A percentile compares a stretch with the other conserved stretches of the same genome.
Evolutionary conservation across 2,888 invertebrate genomes (phyloP).

Genomic region (Drosophila birchii): DNA sequence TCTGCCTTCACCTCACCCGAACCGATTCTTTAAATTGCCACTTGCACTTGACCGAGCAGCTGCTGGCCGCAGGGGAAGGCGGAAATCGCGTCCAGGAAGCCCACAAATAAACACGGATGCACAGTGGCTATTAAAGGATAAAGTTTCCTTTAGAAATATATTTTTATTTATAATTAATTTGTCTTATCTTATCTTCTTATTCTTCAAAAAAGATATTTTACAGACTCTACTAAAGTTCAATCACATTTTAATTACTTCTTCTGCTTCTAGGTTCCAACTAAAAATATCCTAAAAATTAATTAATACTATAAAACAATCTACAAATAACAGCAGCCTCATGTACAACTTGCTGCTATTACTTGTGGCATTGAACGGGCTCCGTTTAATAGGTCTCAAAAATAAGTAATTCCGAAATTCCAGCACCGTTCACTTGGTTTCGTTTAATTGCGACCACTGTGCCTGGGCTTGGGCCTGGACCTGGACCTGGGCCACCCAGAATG

Average conservation of each 20-base stretch:
- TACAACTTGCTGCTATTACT: not conserved
- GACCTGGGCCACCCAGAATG: constrained; percentile 68
- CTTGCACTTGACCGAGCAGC: constrained; percentile 75
- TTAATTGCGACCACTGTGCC: constrained; percentile 47
- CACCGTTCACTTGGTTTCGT: not conserved
- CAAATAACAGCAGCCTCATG: not conserved
- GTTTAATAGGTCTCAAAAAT: not conserved
- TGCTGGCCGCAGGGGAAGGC: constrained; percentile 24
- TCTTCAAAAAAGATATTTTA: not conserved
- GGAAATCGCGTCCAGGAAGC: constrained; percentile 19
- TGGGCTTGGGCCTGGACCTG: constrained; percentile 23
- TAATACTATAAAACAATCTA: not conserved
- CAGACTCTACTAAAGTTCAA: too few relatives aligned
- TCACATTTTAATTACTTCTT: not conserved
- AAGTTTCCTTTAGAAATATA: too few relatives aligned
- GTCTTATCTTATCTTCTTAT: too few relatives aligned
- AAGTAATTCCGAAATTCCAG: not conserved
- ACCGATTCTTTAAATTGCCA: constrained; percentile 77
- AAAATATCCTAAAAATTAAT: not conserved
- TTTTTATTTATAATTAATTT: too few relatives aligned
- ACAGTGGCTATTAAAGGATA: constrained; percentile 10
- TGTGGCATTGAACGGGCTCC: not conserved
- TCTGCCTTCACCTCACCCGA: constrained; percentile 7
- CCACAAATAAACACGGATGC: not conserved
- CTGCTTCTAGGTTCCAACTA: too few relatives aligned